Evolutionary conservation across 1,140 invertebrate genomes (phyloP).

Genomic region (Zaprionus kolodkinae): DNA sequence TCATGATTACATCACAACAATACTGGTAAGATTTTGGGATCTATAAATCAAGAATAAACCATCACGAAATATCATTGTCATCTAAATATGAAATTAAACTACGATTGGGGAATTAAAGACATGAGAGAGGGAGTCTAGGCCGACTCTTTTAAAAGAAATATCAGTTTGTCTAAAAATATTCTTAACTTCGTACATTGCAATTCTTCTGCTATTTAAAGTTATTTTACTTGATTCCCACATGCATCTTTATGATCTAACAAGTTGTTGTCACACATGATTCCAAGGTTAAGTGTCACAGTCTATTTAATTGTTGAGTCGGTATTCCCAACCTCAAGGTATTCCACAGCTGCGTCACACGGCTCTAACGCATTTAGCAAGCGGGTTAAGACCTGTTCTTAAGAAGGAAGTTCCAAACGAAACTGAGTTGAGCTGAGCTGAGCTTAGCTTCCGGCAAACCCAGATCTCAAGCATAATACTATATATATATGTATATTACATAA

Average conservation of each 20-base stretch:
- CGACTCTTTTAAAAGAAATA: too few species aligned
- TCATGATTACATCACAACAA: slow-evolving; percentile 61
- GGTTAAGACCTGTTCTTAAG: slow-evolving; percentile 22
- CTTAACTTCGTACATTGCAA: not conserved
- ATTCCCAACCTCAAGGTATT: slow-evolving; percentile 18
- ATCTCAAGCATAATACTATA: not conserved
- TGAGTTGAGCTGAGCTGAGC: not conserved
- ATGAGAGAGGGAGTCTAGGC: not conserved
- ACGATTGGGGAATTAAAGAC: not conserved
- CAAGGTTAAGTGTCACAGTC: not conserved
- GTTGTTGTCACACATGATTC: not conserved
- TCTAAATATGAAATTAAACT: not conserved
- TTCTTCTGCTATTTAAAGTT: too few species aligned
- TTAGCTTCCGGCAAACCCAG: slow-evolving; percentile 24
- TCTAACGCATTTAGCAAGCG: not conserved
- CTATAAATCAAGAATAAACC: not conserved
- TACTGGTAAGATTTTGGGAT: slow-evolving; percentile 60
- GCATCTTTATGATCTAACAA: not conserved
- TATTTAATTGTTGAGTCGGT: not conserved
- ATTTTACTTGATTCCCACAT: not conserved
- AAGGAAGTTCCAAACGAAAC: not conserved
- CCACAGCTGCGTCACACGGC: not conserved
- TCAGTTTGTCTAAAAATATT: not conserved
- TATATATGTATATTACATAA: slow-evolving; percentile 23
- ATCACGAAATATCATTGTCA: not conserved